These are phyloP conservation scores for Sardinella longiceps DNA, from an alignment of 2,797 vertebrate genomes.

Conservation along the genomic window DNA sequence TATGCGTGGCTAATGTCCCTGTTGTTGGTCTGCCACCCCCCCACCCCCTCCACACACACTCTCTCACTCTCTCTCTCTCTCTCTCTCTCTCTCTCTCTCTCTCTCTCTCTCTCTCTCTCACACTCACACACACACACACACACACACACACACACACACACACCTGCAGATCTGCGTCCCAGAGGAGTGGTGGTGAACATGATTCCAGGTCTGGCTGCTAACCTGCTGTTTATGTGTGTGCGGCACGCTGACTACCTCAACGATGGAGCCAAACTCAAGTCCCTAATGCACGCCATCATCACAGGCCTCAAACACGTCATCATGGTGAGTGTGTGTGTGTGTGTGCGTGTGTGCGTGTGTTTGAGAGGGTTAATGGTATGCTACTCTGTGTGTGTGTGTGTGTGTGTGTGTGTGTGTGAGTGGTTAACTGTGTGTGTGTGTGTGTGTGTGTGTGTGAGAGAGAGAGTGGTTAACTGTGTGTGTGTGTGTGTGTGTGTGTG, in stretches of 20 bases:
- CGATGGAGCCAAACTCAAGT: slow-evolving; percentile 86
- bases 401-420: slow-evolving; percentile 21
- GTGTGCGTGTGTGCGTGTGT: too few relatives aligned
- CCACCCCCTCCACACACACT: too few relatives aligned
- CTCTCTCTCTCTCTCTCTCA: too few relatives aligned
- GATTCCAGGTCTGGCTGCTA: slow-evolving; percentile 89
- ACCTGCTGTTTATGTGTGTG: slow-evolving; percentile 94
- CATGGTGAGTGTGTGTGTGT: slow-evolving; percentile 71
- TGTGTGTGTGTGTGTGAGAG: neutral
- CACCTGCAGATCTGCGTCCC: slow-evolving; percentile 85
- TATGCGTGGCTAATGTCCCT: neutral
- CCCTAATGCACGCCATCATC: slow-evolving; percentile 86
- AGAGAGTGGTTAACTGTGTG: neutral
- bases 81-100: too few relatives aligned
- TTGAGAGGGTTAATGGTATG: too few relatives aligned
- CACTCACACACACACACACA: too few relatives aligned
- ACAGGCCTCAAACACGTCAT: slow-evolving; percentile 85
- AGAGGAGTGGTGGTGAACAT: slow-evolving; percentile 94
- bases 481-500: neutral
- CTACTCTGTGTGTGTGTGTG: too few relatives aligned
- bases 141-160: neutral
- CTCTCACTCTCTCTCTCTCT: too few relatives aligned
- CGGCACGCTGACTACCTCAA: slow-evolving; percentile 91
- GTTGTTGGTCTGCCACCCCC: neutral
- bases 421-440: neutral